A percentile compares a stretch with the other conserved stretches of the same genome.
Conservation (phyloP, 2,888 invertebrate species). For the Tetheella fluctuosa region DNA sequence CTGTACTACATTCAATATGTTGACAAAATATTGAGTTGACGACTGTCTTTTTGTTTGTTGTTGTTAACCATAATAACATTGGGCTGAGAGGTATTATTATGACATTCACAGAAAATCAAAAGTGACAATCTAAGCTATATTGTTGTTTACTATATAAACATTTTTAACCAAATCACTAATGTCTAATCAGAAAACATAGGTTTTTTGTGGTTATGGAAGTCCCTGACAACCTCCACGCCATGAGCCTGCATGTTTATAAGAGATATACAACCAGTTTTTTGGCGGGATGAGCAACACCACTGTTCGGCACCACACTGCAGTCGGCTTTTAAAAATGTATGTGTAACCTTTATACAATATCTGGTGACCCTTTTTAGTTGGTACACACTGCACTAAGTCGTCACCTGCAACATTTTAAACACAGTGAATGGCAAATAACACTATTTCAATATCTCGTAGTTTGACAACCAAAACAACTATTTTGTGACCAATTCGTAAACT, state of each 20-base stretch:
- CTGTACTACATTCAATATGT: too few species aligned
- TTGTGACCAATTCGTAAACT: conserved; percentile 1
- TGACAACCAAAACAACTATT: conserved; percentile 11
- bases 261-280: conserved; percentile 79
- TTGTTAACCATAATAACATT: too few species aligned
- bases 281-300: conserved; percentile 76
- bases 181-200: conserved; percentile 68
- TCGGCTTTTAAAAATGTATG: conserved; percentile 74
- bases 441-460: conserved; percentile 1
- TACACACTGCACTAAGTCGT: conserved; percentile 75
- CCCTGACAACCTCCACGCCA: conserved; percentile 74
- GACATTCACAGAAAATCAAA: too few species aligned
- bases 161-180: neutral
- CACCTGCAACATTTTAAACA: conserved; percentile 60
- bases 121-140: too few species aligned
- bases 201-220: conserved; percentile 78
- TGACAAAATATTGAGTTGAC: too few species aligned
- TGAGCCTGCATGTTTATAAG: conserved; percentile 76
- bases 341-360: conserved; percentile 76
- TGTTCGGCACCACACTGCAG: conserved; percentile 77
- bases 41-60: too few species aligned
- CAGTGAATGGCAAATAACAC: conserved; percentile 26
- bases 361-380: conserved; percentile 77
- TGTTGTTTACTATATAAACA: too few species aligned
- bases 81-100: neutral